Base-by-base conservation (phyloP, 2,797 vertebrate genomes). In the Chrysolophus pictus region DNA sequence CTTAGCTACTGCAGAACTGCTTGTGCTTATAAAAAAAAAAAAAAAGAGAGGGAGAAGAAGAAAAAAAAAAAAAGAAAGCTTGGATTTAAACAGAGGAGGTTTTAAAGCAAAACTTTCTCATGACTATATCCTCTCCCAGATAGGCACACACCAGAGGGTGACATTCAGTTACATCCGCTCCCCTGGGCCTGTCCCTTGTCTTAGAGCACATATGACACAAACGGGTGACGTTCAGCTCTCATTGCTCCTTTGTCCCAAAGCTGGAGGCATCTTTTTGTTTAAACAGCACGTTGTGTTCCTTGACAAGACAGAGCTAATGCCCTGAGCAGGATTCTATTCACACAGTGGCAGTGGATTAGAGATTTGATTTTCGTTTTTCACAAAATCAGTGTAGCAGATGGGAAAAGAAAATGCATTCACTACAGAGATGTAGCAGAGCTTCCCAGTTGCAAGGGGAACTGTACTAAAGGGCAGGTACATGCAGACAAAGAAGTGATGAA, bases 301-400 rank as follows among this genome's bases (percentile, higher is more conserved):
- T 87, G 77, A 87, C 85, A 90, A 93, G 93, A 81, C 55, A 84
- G 84, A 92, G 58, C 75, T 87, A 92, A 92, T 81, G 70, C 89
- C 83, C 92, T 88, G 80, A 94, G 87, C 1, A 1, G 53, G 87
- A 79, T 86, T 88, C 56, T 92, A 47, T 80, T 95, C 92, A 90
- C 93, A 88, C 39, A 51, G 69, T 55, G 81, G 39, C 75, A 74
- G 67, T 63, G 91, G 86, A 93, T 92, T 90, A 93, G 65, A 95
- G 72, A 88, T 84, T 76, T 89, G 75, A 60, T 94, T 95, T 87
- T 84, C 73, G 28, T 90, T 95, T 95, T 87, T 71, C 76, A 85
- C 65, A 79, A 92, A 91, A 91, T 91, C 82, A 28, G 76, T 69
- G n/a, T 31, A 95, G 69, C 89, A 96, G 94, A 96, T 96, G 86